Conservation (phyloP, 2,797 vertebrate genomes). For the Danio albolineatus region DNA sequence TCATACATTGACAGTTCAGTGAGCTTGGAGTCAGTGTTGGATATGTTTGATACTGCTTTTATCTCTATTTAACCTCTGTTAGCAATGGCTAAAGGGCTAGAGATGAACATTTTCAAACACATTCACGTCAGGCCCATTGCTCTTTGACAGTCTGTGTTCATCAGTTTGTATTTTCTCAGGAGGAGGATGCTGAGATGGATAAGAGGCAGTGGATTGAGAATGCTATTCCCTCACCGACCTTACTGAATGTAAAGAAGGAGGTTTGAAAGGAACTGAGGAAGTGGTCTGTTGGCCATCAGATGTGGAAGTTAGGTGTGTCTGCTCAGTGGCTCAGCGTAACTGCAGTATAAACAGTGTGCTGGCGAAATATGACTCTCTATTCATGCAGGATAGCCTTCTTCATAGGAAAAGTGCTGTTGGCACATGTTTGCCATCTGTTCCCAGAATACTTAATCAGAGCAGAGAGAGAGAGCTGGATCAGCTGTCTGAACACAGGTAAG, state of each 20-base stretch:
- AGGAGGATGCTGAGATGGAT: not conserved
- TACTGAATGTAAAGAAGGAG: conserved; percentile 18
- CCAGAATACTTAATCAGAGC: conserved; percentile 6
- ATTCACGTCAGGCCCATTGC: not conserved
- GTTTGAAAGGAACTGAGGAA: conserved; percentile 30
- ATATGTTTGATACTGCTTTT: not conserved
- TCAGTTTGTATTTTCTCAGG: conserved; percentile 13
- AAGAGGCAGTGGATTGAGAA: conserved; percentile 12
- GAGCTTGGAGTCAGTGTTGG: not conserved
- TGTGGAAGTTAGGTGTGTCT: conserved; percentile 46
- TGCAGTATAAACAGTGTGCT: conserved; percentile 34
- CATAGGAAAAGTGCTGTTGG: conserved; percentile 34
- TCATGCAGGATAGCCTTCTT: conserved; percentile 10
- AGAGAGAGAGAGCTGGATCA: not conserved
- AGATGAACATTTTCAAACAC: not conserved
- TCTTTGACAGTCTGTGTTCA: not conserved
- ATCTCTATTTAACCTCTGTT: not conserved
- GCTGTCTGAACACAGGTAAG: conserved; percentile 21
- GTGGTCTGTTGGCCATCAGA: conserved; percentile 36
- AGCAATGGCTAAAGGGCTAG: not conserved
- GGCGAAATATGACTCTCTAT: conserved; percentile 37
- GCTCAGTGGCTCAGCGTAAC: conserved; percentile 8
- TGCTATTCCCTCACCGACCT: conserved; percentile 26
- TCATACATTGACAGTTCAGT: not conserved
- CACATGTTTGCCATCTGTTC: conserved; percentile 4